Conservation (phyloP, 1,140 invertebrate species). For the Anagrus nilaparvatae region DNA sequence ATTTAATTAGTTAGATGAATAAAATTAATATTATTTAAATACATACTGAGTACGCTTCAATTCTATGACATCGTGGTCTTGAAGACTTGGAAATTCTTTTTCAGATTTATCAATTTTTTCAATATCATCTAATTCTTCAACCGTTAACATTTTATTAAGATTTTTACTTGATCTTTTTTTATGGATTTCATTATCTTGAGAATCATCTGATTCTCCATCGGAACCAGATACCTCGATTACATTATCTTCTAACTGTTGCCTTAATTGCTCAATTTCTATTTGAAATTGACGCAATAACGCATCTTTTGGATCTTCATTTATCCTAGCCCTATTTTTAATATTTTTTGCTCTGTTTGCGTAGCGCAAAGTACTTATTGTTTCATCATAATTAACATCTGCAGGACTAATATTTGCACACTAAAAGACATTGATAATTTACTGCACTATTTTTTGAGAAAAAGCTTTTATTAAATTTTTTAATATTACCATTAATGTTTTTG, state of each 20-base stretch:
- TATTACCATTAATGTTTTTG: constrained; percentile 87
- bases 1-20: constrained; percentile 1
- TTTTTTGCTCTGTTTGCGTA: constrained; percentile 97
- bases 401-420: constrained; percentile 90
- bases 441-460: no score
- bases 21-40: constrained; percentile 5
- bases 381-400: constrained; percentile 93
- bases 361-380: constrained; percentile 91
- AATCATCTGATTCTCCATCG: constrained; percentile 31
- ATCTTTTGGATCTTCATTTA: constrained; percentile 98
- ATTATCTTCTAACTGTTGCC: constrained; percentile 70
- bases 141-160: constrained; percentile 17
- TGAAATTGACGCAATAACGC: constrained; percentile 91
- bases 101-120: constrained; percentile 37
- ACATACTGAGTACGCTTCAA: constrained; percentile 39
- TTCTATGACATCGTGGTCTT: constrained; percentile 37
- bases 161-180: constrained; percentile 14
- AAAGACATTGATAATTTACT: constrained; percentile 21
- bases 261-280: constrained; percentile 88
- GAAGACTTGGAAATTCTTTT: constrained; percentile 35
- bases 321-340: constrained; percentile 90
- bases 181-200: constrained; percentile 27
- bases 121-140: neutral
- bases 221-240: constrained; percentile 31
- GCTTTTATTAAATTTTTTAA: constrained; percentile 2